A percentile compares a stretch with the other conserved stretches of the same genome.
Conservation (phyloP, 2,888 invertebrate species). For the Ferrisia virgata region DNA sequence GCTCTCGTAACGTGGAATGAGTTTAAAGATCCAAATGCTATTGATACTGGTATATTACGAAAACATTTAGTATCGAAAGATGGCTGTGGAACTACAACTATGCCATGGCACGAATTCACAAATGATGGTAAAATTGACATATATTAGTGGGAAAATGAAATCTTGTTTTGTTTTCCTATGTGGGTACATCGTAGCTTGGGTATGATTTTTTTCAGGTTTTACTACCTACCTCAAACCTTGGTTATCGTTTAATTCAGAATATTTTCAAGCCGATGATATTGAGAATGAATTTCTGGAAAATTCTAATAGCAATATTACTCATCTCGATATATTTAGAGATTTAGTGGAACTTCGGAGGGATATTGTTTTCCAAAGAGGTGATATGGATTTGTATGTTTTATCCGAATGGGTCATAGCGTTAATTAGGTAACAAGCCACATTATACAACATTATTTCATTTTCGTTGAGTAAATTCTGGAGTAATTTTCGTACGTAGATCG, state of each 20-base stretch:
- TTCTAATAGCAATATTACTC: conserved; percentile 53
- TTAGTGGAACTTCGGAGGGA: conserved; percentile 59
- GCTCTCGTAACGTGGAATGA: conserved; percentile 57
- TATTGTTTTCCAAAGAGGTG: conserved; percentile 53
- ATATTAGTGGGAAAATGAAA: no score
- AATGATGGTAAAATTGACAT: conserved; percentile 65
- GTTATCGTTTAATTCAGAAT: conserved; percentile 66
- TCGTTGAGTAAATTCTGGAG: not conserved
- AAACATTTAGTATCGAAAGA: conserved; percentile 65
- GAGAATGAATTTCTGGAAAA: conserved; percentile 56
- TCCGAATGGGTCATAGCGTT: conserved; percentile 47
- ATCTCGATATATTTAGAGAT: conserved; percentile 61
- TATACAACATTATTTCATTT: not conserved
- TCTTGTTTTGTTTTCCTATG: conserved; percentile 38
- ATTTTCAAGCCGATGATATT: conserved; percentile 61
- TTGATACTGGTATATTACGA: conserved; percentile 59
- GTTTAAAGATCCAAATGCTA: conserved; percentile 61
- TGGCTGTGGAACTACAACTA: conserved; percentile 74
- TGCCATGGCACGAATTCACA: conserved; percentile 67
- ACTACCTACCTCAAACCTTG: conserved; percentile 60
- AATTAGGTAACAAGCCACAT: conserved; percentile 34
- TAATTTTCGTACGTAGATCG: conserved; percentile 37
- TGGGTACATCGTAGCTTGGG: no score
- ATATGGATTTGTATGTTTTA: conserved; percentile 34
- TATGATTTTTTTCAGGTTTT: conserved; percentile 54